Conservation (phyloP, 2,797 vertebrate species). For the Lemur catta region DNA sequence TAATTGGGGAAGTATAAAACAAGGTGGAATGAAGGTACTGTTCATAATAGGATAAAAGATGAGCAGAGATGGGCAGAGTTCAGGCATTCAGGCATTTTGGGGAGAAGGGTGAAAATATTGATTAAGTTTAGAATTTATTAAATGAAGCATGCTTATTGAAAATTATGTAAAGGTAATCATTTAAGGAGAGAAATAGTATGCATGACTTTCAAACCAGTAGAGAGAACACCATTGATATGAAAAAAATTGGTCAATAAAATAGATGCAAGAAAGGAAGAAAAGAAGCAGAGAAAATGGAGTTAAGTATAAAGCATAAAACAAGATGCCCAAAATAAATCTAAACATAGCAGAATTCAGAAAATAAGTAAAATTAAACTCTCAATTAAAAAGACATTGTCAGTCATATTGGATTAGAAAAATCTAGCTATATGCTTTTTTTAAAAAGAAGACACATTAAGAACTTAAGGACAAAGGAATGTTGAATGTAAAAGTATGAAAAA, state of each 20-base stretch:
- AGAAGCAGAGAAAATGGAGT: not conserved
- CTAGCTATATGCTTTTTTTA: too few relatives aligned
- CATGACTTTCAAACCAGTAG: not conserved
- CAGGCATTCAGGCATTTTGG: not conserved
- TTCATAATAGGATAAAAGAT: not conserved
- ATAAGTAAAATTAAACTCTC: too few relatives aligned
- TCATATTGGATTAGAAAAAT: too few relatives aligned
- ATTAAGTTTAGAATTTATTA: slow-evolving; percentile 9
- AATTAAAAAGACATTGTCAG: too few relatives aligned
- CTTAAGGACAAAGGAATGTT: not conserved
- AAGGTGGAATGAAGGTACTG: not conserved
- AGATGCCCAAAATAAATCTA: not conserved
- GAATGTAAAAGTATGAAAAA: slow-evolving; percentile 8
- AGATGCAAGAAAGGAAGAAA: not conserved
- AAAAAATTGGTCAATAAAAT: not conserved
- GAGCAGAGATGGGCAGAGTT: not conserved
- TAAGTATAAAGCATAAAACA: not conserved
- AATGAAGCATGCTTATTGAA: not conserved
- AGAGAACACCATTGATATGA: not conserved
- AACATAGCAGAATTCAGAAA: not conserved
- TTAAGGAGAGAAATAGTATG: not conserved
- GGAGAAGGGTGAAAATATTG: not conserved
- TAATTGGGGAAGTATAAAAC: not conserved
- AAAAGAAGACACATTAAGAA: not conserved
- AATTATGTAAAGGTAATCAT: not conserved